Conservation (phyloP, 2,797 vertebrate genomes). For the Acrossocheilus fasciatus region DNA sequence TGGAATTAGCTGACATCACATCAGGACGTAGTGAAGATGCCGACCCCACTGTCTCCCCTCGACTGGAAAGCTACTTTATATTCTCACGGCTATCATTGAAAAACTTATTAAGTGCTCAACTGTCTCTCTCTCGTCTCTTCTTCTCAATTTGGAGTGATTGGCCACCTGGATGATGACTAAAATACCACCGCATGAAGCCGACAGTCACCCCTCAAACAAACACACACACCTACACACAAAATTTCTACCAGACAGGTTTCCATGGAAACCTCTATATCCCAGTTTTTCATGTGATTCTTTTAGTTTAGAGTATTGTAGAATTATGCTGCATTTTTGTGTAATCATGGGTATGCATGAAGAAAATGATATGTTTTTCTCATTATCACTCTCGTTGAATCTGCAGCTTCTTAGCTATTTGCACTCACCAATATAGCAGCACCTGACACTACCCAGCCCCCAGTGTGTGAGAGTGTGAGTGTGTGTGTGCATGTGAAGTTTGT, state of each 20-base stretch:
- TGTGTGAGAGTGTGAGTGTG: constrained; percentile 28
- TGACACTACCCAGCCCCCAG: constrained; percentile 47
- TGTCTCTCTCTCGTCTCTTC: constrained; percentile 26
- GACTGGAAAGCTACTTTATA: constrained; percentile 3
- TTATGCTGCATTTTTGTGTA: constrained; percentile 4
- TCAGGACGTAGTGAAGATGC: constrained; percentile 21
- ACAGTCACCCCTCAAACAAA: constrained; percentile 60
- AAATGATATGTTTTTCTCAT: constrained; percentile 57
- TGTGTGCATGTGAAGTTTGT: constrained; percentile 15
- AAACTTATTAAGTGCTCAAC: background rate
- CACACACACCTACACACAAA: constrained; percentile 27
- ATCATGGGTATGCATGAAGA: background rate
- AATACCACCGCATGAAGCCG: constrained; percentile 57
- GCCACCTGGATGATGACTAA: constrained; percentile 63
- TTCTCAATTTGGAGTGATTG: constrained; percentile 53
- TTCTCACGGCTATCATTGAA: background rate
- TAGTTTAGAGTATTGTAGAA: constrained; percentile 52
- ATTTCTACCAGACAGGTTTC: constrained; percentile 63
- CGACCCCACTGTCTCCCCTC: background rate
- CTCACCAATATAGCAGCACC: constrained; percentile 61
- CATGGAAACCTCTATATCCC: constrained; percentile 64
- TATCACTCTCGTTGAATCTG: constrained; percentile 48
- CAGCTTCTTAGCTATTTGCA: constrained; percentile 56
- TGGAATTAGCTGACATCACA: constrained; percentile 42
- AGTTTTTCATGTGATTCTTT: constrained; percentile 54